Conservation (phyloP, 1,140 invertebrate genomes). For the Spodoptera litura region DNA sequence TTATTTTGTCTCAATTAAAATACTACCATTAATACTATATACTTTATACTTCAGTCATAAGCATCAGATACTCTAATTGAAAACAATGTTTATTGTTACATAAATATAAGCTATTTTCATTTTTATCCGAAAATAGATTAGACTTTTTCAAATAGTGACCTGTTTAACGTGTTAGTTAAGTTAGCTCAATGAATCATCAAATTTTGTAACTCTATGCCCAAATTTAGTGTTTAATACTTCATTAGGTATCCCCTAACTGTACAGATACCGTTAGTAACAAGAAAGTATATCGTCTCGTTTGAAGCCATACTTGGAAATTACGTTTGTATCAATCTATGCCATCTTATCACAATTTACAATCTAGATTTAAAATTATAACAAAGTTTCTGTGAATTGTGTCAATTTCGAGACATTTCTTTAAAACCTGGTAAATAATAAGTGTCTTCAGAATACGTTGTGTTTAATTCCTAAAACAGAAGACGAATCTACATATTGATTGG, state of each 20-base stretch:
- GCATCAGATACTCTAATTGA: too few species aligned
- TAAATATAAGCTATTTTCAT: too few species aligned
- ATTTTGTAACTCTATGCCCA: neutral
- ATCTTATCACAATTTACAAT: neutral
- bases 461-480: too few species aligned
- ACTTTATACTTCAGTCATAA: too few species aligned
- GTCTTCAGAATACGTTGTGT: too few species aligned
- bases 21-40: too few species aligned
- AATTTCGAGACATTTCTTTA: neutral
- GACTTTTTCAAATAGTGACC: neutral
- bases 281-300: constrained; percentile 18
- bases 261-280: constrained; percentile 30
- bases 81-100: too few species aligned
- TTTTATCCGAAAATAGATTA: too few species aligned
- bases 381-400: neutral
- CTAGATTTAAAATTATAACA: constrained; percentile 3
- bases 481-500: too few species aligned
- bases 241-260: constrained; percentile 38
- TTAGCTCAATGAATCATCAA: constrained; percentile 2
- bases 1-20: too few species aligned
- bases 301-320: constrained; percentile 13
- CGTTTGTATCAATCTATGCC: constrained; percentile 12
- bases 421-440: neutral
- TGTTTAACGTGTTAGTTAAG: neutral
- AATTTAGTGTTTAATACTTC: constrained; percentile 1